phyloP scores from a whole-genome alignment of 2,888 invertebrate genomes.

The Dolichomitus sp. region DNA sequence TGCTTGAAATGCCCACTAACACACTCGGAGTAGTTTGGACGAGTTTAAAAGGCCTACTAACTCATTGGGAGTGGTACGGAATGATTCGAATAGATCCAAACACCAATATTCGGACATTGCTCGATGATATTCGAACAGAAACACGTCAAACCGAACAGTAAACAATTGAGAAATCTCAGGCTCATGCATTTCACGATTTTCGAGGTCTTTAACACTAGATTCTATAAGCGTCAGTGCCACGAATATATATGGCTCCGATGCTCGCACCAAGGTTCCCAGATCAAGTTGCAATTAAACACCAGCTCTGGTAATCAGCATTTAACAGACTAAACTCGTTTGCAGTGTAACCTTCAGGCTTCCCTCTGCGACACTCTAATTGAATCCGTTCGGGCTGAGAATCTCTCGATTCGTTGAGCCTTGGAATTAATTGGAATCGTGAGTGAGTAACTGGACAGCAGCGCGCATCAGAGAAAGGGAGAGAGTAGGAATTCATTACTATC shows the following conservation, averaged over 20 bases:
- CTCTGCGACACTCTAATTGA: constrained; percentile 50
- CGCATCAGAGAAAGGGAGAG: not conserved
- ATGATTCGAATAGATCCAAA: not conserved
- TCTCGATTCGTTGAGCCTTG: constrained; percentile 61
- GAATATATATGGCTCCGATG: not conserved
- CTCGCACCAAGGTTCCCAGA: not conserved
- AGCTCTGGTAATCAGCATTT: constrained; percentile 26
- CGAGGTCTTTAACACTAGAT: not conserved
- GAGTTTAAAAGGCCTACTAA: not conserved
- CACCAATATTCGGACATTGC: not conserved
- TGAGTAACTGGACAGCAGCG: constrained; percentile 8
- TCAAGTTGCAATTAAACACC: constrained; percentile 30
- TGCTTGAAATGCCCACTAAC: not conserved
- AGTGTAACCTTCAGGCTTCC: constrained; percentile 17
- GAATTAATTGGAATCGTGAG: constrained; percentile 56
- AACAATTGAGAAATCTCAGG: not conserved
- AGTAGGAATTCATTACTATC: constrained; percentile 3
- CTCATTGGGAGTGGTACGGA: not conserved
- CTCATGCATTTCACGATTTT: not conserved
- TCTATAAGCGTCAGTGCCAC: not conserved
- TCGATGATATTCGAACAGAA: not conserved
- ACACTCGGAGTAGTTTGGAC: not conserved
- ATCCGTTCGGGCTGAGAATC: constrained; percentile 56
- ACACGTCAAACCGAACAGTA: not conserved
- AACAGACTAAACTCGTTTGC: constrained; percentile 15